phyloP scores from a whole-genome alignment of 1,140 invertebrate genomes.

The Drosophila carrolli region DNA sequence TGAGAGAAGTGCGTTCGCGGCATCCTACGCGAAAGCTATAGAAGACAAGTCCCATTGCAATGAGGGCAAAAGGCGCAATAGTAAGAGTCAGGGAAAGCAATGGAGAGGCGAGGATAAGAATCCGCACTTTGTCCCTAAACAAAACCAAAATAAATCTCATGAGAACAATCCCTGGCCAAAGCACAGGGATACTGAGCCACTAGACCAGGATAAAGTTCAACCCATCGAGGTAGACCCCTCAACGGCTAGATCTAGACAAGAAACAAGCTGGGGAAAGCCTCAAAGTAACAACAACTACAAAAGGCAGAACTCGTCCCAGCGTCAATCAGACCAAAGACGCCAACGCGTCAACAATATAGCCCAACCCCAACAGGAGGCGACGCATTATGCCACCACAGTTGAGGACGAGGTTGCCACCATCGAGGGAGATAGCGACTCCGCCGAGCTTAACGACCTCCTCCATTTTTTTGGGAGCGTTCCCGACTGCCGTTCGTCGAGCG shows the following conservation, averaged over 20 bases:
- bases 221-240: constrained; percentile 25
- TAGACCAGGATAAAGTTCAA: constrained; percentile 6
- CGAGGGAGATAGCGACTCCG: too few relatives aligned
- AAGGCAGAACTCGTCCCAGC: constrained; percentile 21
- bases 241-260: constrained; percentile 10
- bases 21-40: too few relatives aligned
- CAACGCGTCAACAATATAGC: constrained; percentile 25
- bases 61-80: too few relatives aligned
- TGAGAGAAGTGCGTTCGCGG: too few relatives aligned
- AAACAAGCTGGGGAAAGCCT: constrained; percentile 10
- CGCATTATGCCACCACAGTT: constrained; percentile 8
- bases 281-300: constrained; percentile 11
- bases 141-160: too few relatives aligned
- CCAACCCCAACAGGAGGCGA: constrained; percentile 8
- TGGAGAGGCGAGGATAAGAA: too few relatives aligned
- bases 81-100: too few relatives aligned
- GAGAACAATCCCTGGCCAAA: background rate
- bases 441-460: too few relatives aligned
- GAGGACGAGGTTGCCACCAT: background rate
- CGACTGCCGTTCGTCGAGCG: constrained; percentile 27
- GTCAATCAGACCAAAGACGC: constrained; percentile 16
- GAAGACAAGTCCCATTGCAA: too few relatives aligned
- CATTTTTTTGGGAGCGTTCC: background rate
- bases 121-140: too few relatives aligned
- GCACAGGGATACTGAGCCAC: background rate